Conservation (phyloP, 2,797 vertebrate species). For the Cynopterus sphinx region DNA sequence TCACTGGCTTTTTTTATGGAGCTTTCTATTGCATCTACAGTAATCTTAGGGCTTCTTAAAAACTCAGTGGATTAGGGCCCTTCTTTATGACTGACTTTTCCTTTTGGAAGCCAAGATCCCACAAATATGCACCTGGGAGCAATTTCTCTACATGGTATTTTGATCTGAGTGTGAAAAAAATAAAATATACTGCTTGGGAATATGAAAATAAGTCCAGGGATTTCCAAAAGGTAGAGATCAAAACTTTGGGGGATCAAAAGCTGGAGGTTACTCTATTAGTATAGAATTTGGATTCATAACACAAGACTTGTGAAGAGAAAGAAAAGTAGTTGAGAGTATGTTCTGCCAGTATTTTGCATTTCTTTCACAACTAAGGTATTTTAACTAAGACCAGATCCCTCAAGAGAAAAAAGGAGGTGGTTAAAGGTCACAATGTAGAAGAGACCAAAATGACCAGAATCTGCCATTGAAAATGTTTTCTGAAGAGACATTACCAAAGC, state of each 20-base stretch:
- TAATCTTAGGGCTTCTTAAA: not conserved
- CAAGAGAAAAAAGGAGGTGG: not conserved
- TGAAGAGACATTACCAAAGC: not conserved
- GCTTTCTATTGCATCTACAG: not conserved
- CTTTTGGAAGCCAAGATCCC: not conserved
- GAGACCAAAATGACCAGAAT: not conserved
- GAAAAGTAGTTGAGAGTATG: not conserved
- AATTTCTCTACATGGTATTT: not conserved
- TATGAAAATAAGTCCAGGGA: not conserved
- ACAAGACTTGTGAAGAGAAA: not conserved
- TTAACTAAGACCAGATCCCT: not conserved
- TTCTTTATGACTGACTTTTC: not conserved
- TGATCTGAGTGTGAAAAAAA: not conserved
- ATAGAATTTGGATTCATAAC: not conserved
- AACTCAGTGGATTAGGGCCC: not conserved
- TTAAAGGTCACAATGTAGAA: not conserved
- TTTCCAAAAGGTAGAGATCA: not conserved
- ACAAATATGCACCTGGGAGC: not conserved
- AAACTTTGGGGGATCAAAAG: not conserved
- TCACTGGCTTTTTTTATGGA: not conserved
- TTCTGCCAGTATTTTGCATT: not conserved
- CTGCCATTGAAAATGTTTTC: not conserved
- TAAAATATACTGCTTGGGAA: not conserved
- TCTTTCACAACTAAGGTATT: conserved; percentile 3
- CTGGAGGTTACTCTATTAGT: not conserved